Percentiles rank a stretch among this genome's conserved stretches.
These are phyloP conservation scores for Homarus americanus DNA, from an alignment of 1,140 invertebrate genomes.

Conservation along the genomic window DNA sequence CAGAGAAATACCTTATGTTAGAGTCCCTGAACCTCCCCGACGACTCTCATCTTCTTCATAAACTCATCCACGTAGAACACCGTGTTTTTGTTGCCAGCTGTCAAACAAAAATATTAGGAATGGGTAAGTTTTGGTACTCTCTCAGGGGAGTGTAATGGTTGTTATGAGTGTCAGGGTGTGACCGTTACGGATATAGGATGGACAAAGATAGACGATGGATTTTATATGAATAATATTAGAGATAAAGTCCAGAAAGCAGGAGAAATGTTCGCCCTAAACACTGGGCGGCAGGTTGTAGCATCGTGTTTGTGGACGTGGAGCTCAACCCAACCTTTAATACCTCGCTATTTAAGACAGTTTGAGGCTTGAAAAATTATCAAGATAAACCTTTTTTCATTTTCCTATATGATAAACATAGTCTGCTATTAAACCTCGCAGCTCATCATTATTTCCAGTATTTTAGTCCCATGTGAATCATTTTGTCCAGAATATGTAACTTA, in stretches of 20 bases:
- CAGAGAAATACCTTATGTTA: too few species aligned
- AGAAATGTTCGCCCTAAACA: neutral
- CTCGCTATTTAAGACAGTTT: too few species aligned
- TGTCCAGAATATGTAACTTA: too few species aligned
- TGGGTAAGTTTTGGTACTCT: slow-evolving; percentile 38
- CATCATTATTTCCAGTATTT: too few species aligned
- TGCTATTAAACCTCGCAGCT: too few species aligned
- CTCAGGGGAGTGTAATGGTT: neutral
- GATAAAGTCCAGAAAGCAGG: neutral
- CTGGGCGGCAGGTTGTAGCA: neutral
- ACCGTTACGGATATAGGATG: neutral
- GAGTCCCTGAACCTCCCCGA: neutral
- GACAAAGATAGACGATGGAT: neutral
- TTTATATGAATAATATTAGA: neutral
- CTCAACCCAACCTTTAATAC: too few species aligned
- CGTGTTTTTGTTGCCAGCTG: slow-evolving; percentile 66
- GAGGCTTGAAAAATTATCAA: too few species aligned
- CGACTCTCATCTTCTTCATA: slow-evolving; percentile 47
- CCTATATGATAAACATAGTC: too few species aligned
- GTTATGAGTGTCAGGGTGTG: neutral
- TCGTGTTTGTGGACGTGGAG: neutral
- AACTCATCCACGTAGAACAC: slow-evolving; percentile 55
- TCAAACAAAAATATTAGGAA: slow-evolving; percentile 62
- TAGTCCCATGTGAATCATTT: too few species aligned
- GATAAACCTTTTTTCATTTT: too few species aligned